Evolutionary conservation across 2,888 invertebrate species (phyloP).

Genomic region (Hirtodrosophila trivittata): DNA sequence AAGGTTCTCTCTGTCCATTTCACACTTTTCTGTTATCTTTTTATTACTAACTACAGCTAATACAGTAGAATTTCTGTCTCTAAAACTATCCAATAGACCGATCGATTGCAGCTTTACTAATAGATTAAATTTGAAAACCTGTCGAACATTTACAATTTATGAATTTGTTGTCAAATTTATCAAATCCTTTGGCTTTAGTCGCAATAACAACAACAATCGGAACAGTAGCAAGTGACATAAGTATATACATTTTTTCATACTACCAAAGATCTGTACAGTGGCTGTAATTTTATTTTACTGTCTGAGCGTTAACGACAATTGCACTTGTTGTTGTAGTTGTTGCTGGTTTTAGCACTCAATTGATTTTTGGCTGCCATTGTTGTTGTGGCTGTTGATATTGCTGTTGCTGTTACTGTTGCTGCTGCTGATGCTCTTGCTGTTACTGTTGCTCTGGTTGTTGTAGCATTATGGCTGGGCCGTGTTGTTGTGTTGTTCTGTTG

Average conservation of each 20-base stretch:
- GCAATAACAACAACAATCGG: conserved; percentile 1
- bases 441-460: conserved; percentile 47
- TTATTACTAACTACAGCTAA: too few species aligned
- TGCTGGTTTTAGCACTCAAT: conserved; percentile 80
- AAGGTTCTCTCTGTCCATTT: too few species aligned
- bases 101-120: too few species aligned
- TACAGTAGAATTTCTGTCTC: too few species aligned
- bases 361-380: conserved; percentile 60
- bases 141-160: too few species aligned
- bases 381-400: conserved; percentile 9
- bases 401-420: conserved; percentile 19
- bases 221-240: conserved; percentile 9
- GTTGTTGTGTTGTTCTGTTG: conserved; percentile 31
- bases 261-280: background rate
- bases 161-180: too few species aligned
- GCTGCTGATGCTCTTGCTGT: background rate
- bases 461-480: conserved; percentile 42
- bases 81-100: too few species aligned
- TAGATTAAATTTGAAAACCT: too few species aligned
- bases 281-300: conserved; percentile 40
- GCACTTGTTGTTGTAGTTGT: conserved; percentile 48
- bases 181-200: too few species aligned
- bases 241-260: background rate
- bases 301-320: conserved; percentile 46
- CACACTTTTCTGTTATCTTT: too few species aligned